Evolutionary conservation across 2,797 vertebrate genomes (phyloP).

Genomic region (Ctenochaetus hawaiiensis): DNA sequence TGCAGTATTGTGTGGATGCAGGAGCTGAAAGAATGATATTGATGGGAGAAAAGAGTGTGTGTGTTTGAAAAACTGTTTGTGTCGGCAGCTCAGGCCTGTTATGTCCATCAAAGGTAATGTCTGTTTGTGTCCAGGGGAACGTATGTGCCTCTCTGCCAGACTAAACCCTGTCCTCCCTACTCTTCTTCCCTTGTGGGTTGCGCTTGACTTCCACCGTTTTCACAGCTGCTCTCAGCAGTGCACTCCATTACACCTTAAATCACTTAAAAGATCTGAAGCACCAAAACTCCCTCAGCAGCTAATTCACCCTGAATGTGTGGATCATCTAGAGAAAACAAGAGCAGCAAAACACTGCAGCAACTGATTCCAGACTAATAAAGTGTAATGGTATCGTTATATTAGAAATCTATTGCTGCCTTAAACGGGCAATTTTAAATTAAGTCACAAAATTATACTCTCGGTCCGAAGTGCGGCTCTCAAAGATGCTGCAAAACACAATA

Average conservation of each 20-base stretch:
- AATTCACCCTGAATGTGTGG: slow-evolving; percentile 78
- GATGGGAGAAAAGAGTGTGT: neutral
- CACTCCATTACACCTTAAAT: slow-evolving; percentile 87
- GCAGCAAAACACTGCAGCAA: slow-evolving; percentile 63
- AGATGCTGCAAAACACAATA: slow-evolving; percentile 32
- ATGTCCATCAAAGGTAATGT: slow-evolving; percentile 60
- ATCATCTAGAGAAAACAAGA: slow-evolving; percentile 70
- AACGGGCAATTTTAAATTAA: slow-evolving; percentile 53
- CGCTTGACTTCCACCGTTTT: slow-evolving; percentile 82
- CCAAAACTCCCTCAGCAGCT: slow-evolving; percentile 79
- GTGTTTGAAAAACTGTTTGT: slow-evolving; percentile 22
- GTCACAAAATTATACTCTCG: slow-evolving; percentile 25
- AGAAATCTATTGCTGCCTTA: slow-evolving; percentile 34
- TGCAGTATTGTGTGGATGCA: neutral
- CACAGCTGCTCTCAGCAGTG: slow-evolving; percentile 83
- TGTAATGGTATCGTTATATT: slow-evolving; percentile 40
- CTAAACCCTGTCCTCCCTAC: slow-evolving; percentile 65
- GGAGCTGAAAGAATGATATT: slow-evolving; percentile 2
- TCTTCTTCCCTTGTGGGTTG: slow-evolving; percentile 78
- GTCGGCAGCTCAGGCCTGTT: slow-evolving; percentile 25
- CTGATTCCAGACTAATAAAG: slow-evolving; percentile 63
- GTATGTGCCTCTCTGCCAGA: slow-evolving; percentile 48
- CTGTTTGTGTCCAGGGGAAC: slow-evolving; percentile 64
- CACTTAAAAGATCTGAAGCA: slow-evolving; percentile 84
- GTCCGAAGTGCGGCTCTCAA: slow-evolving; percentile 19